Evolutionary conservation across 1,140 invertebrate genomes (phyloP), one percentile per base, ranked within the genome.

Genomic region (Phenacoccus solenopsis): DNA sequence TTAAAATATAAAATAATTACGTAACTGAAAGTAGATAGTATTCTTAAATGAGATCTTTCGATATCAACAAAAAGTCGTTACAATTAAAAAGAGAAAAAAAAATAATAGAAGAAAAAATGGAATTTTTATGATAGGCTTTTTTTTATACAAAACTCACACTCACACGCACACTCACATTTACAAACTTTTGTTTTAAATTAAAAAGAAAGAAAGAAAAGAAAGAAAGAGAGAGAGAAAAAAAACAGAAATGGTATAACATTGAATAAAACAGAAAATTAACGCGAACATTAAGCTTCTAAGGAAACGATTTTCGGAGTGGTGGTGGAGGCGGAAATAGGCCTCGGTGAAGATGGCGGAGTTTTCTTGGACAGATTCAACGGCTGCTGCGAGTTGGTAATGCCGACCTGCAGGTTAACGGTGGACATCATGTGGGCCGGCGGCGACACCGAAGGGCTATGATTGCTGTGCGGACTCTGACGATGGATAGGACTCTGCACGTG

Each of bases 281-380:
- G n/a, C 25, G 27, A 28, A 1, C 22, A 22, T 69, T 28, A 30
- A 28, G 27, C 27, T 59, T 32, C 61, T 32, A 38, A 25, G 16
- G 35, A 30, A 30, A 68, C 24, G 38, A 28, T 28, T 64, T 67
- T 28, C 70, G 24, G 30, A 28, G 68, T 49, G 24, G 28, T 35
- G 1, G 28, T 38, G 4, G 70, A 38, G 24, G 71, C 64, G 5
- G 71, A 69, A 25, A 69, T 38, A 69, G 68, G 80, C 73, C 83
- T 80, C 16, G 86, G 86, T 71, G 87, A 86, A 72, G 90, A 88
- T 74, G 89, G 88, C 71, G 90, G 89, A 71, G 90, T 90, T 78
- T 93, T 93, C 81, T 92, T 93, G 75, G 90, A 93, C 68, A 93
- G 83, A 81, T 93, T 93, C 56, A 93, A 80, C 32, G 91, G 90